These are phyloP conservation scores for Passer montanus DNA, from an alignment of 2,113 vertebrate species.

Conservation along the genomic window DNA sequence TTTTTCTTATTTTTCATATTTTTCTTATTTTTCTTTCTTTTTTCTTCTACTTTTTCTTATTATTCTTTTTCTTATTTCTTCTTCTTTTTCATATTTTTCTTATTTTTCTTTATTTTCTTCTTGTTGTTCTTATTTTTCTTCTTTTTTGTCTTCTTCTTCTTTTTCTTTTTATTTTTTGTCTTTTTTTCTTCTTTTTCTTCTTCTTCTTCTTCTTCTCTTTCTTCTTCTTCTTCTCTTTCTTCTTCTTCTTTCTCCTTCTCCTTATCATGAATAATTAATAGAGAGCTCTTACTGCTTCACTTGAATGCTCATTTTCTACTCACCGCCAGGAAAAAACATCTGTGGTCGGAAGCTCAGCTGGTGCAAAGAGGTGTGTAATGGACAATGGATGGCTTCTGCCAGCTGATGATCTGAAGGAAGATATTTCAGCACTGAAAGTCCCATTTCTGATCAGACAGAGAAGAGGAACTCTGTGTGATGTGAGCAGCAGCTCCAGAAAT, in stretches of 20 bases:
- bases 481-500: neutral
- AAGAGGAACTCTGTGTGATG: neutral
- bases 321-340: neutral
- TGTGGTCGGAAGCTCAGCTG: neutral
- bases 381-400: neutral
- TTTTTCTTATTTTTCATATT: neutral
- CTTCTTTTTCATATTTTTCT: neutral
- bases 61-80: too few species aligned
- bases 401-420: neutral
- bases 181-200: too few species aligned
- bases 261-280: neutral
- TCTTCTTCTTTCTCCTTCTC: neutral
- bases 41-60: neutral
- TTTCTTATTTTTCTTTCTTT: too few species aligned
- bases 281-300: neutral
- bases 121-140: neutral
- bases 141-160: too few species aligned
- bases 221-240: neutral
- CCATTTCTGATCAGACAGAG: neutral
- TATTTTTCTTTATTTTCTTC: neutral
- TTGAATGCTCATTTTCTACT: neutral
- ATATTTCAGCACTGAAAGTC: neutral
- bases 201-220: neutral
- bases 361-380: neutral
- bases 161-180: too few species aligned